Evolutionary conservation across 2,888 invertebrate genomes (phyloP), one percentile per base, ranked within the genome.

Genomic region (Alcis repandata): DNA sequence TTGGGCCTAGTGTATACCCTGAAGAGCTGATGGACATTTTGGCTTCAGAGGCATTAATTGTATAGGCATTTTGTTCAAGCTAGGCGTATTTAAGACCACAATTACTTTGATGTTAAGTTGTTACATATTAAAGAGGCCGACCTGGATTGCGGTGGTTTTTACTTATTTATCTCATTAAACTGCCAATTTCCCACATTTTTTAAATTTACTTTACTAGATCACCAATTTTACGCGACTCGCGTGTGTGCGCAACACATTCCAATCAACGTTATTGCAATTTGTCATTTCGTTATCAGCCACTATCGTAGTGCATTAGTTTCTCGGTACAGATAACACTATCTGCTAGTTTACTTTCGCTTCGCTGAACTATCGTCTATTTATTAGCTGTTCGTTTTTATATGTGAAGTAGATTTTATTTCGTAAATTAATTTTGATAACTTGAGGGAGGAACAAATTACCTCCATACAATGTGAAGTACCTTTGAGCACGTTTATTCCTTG

Each of bases 251-350:
- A 64, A 63, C 57, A 72, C 71, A 76, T 74, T 78, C 74, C 76
- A 75, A 76, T 75, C 71, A 75, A 72, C 67, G 72, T 75, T 86
- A 88, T 89, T 91, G 90, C 90, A 90, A 90, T 89, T 90, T 89
- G 85, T 87, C 83, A 86, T 85, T 84, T 74, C 74, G 78, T 88
- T 90, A 90, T 90, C 90, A 74, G 33, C 67, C 73, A 72, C 77
- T 90, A 90, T 90, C 89, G 80, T 77, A 75, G 73, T 85, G 89
- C 88, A 89, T 87, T 86, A 78, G 82, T 80, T 91, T 90, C 90
- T 85, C 79, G 71, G 87, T 87, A 90, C 45, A 73, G 91, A 91
- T 91, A 89, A 73, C 74, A 74, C 81, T 91, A 91, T 90, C 90
- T 81, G 66, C 78, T 83, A 66, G 62, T 61, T 71, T 67, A 64